These are phyloP conservation scores for Dendrophyllia cribrosa DNA, from an alignment of 64 coral and sea anemone species.

Conservation along the genomic window DNA sequence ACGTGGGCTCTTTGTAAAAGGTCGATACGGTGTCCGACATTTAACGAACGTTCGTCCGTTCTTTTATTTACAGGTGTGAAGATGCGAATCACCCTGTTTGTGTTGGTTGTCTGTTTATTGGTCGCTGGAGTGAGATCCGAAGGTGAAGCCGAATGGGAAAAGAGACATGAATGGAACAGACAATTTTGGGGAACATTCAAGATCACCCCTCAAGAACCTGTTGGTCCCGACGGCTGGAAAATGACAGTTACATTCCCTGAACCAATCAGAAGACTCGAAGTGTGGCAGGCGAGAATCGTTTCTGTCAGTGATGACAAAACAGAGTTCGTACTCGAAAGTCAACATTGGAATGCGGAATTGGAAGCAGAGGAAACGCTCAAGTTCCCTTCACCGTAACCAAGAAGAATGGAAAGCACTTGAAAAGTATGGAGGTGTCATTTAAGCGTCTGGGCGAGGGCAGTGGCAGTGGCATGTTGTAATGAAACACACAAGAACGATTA, in stretches of 20 bases:
- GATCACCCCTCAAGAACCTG: not conserved
- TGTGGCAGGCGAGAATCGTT: slow-evolving; percentile 45
- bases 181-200: slow-evolving; percentile 7
- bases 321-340: slow-evolving; percentile 37
- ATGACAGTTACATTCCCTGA: slow-evolving; percentile 56
- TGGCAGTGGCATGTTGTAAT: not conserved
- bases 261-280: slow-evolving; percentile 20
- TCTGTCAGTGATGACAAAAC: slow-evolving; percentile 4
- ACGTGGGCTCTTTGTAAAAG: no score
- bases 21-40: no score
- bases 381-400: slow-evolving; percentile 14
- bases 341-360: slow-evolving; percentile 33
- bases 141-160: not conserved
- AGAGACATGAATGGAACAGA: not conserved
- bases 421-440: not conserved
- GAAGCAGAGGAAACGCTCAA: not conserved
- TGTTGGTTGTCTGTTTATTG: not conserved
- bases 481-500: not conserved
- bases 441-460: not conserved
- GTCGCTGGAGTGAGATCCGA: not conserved
- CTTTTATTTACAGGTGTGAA: not conserved
- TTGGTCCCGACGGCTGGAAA: slow-evolving; percentile 54
- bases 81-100: not conserved
- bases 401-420: not conserved
- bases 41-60: not conserved